Evolutionary conservation across 64 coral and sea anemone genomes (phyloP).

Genomic region (Orbicella faveolata): DNA sequence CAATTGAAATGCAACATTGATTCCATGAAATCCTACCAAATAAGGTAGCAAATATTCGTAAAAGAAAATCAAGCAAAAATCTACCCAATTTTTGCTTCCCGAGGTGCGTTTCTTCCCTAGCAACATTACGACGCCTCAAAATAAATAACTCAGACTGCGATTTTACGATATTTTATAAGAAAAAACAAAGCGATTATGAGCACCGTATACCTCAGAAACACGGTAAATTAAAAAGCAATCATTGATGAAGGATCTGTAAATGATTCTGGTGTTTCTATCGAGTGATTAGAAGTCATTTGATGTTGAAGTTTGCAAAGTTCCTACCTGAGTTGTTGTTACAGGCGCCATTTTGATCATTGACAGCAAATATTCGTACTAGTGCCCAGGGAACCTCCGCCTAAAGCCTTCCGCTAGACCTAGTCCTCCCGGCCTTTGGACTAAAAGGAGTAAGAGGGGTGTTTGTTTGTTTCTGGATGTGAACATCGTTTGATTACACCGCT

Average conservation of each 20-base stretch:
- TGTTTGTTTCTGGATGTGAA: too few species aligned
- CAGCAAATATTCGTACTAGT: neutral
- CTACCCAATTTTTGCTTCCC: neutral
- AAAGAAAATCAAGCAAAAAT: neutral
- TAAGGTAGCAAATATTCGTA: neutral
- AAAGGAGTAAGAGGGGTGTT: too few species aligned
- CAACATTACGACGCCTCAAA: conserved; percentile 4
- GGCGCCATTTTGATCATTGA: conserved; percentile 57
- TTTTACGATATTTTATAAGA: too few species aligned
- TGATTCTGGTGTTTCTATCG: neutral
- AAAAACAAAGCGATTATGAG: neutral
- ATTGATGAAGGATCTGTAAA: neutral
- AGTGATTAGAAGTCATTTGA: neutral
- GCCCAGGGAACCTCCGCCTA: neutral
- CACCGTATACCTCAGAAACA: neutral
- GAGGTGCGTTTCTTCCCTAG: neutral
- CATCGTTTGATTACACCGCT: too few species aligned
- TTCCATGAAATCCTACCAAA: neutral
- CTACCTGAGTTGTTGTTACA: conserved; percentile 52
- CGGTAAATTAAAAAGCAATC: neutral
- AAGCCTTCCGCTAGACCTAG: neutral
- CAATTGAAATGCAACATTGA: neutral
- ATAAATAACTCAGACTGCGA: neutral
- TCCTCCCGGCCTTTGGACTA: neutral
- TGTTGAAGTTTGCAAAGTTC: neutral